Conservation (phyloP, 2,888 invertebrate genomes). For the Litoditis marina region DNA sequence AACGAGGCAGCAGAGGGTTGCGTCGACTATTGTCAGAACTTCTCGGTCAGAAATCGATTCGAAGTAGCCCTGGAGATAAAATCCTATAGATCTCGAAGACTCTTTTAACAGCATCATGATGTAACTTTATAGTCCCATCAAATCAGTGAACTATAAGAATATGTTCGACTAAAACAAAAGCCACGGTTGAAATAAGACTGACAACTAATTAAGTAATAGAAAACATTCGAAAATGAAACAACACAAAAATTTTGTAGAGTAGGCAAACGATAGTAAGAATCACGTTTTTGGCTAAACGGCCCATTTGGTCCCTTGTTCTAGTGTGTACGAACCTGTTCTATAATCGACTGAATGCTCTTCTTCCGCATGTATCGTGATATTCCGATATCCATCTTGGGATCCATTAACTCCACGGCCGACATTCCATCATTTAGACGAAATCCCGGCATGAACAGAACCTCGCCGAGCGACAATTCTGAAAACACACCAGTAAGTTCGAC, state of each 20-base stretch:
- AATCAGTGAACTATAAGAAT: too few species aligned
- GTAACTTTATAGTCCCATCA: not conserved
- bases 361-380: slow-evolving; percentile 73
- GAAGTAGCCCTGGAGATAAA: slow-evolving; percentile 14
- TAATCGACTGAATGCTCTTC: slow-evolving; percentile 8
- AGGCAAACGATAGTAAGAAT: too few species aligned
- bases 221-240: not conserved
- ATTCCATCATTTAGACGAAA: slow-evolving; percentile 84
- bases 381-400: slow-evolving; percentile 99
- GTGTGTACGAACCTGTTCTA: slow-evolving; percentile 18
- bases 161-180: too few species aligned
- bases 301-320: too few species aligned
- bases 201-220: not conserved
- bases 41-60: slow-evolving; percentile 7
- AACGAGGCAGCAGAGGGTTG: slow-evolving; percentile 83
- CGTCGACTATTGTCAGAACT: slow-evolving; percentile 84
- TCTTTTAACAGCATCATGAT: not conserved
- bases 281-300: too few species aligned
- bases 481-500: not conserved
- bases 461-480: slow-evolving; percentile 34
- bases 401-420: slow-evolving; percentile 99
- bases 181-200: too few species aligned
- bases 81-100: not conserved
- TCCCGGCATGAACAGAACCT: slow-evolving; percentile 18
- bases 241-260: not conserved